A percentile compares a stretch with the other conserved stretches of the same genome.
phyloP scores from a whole-genome alignment of 1,140 invertebrate species.

The Platyscapa corneri region DNA sequence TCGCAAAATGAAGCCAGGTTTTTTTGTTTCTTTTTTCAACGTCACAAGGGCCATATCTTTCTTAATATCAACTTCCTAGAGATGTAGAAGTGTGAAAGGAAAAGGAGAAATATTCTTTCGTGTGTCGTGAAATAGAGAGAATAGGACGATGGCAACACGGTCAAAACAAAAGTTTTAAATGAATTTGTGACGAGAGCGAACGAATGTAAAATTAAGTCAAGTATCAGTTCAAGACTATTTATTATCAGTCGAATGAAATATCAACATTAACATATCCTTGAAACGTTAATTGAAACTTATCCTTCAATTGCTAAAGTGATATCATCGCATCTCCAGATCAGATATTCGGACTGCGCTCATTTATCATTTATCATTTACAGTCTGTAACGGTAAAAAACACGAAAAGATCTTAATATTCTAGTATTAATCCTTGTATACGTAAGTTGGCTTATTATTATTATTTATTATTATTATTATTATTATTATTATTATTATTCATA shows the following conservation, averaged over 20 bases:
- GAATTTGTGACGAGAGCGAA: conserved; percentile 3
- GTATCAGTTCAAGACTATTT: neutral
- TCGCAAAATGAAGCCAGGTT: neutral
- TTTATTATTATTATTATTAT: too few relatives aligned
- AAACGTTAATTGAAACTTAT: conserved; percentile 13
- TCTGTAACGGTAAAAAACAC: neutral
- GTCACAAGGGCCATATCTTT: conserved; percentile 16
- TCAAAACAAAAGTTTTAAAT: neutral
- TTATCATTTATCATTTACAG: neutral
- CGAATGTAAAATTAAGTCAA: neutral
- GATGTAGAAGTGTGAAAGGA: neutral
- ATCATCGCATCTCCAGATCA: neutral
- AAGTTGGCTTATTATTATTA: neutral
- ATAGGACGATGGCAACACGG: neutral
- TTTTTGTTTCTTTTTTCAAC: conserved; percentile 2
- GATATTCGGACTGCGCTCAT: neutral
- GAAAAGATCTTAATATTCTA: neutral
- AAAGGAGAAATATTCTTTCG: neutral
- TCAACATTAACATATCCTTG: conserved; percentile 33
- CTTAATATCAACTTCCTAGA: conserved; percentile 14
- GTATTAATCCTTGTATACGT: neutral
- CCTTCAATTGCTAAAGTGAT: conserved; percentile 3
- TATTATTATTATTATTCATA: too few relatives aligned
- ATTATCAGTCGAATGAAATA: conserved; percentile 28
- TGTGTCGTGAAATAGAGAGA: neutral